Base-by-base conservation (phyloP, 2,113 vertebrate genomes). In the Ptychochromis oligacanthus region DNA sequence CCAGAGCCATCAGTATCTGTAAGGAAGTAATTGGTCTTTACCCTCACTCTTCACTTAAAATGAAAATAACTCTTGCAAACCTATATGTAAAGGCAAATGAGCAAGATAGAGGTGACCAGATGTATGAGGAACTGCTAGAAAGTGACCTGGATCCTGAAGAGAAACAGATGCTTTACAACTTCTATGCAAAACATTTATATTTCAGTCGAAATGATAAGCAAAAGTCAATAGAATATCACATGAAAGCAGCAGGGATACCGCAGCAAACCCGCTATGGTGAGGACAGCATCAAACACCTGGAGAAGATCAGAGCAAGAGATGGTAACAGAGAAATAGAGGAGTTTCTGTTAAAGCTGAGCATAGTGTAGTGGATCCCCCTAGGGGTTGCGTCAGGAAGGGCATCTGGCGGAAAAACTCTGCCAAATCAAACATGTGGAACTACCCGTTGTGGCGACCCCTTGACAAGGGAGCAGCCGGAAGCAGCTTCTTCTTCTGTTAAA, bases 21-120 rank as follows among this genome's bases (percentile, higher is more conserved):
- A 13, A 2, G n/a, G 89, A 94, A 1, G 82, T 89, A 31, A 88
- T 93, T 28, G 12, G n/a, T 0, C 82, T 93, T 10, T 93, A 93
- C 55, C 89, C 91, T 2, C 24, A 88, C 2, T 84, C 89, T 11
- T 81, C 91, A 2, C 31, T 86, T 0, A 55, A 36, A 2, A 77
- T 3, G 1, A 54, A 80, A 38, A 77, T 92, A 34, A 2, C 20
- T 20, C 88, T 94, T 0, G 91, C 92, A 14, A 62, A 40, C 59
- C n/a, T 91, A 1, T 84, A 88, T 2, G 82, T 22, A 28, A 2
- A 80, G 20, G 49, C 40, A 2, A 61, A 54, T 9, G 4, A 26
- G 17, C 64, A 12, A 6, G 80, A 0, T 1, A 11, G 52, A 28
- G 85, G 80, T 2, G 77, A 93, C 4, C 70, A 82, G 80, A 84